Percentiles rank a stretch among this genome's conserved stretches.
Conservation (phyloP, 2,113 vertebrate genomes). For the Serinus canaria region DNA sequence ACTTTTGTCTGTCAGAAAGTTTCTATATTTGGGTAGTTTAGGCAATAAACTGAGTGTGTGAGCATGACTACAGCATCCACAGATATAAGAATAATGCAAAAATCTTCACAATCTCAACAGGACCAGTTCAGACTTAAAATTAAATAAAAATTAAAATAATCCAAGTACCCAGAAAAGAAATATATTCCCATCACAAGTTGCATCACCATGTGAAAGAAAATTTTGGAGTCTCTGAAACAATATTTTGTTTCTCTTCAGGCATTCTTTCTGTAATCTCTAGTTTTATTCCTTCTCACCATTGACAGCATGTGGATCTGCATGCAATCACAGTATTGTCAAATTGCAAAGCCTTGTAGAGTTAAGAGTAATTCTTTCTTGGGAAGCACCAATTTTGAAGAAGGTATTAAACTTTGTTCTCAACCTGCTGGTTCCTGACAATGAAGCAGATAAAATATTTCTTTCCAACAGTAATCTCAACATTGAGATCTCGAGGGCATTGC, state of each 20-base stretch:
- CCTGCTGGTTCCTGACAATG: not conserved
- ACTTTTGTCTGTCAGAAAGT: not conserved
- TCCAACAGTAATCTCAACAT: not conserved
- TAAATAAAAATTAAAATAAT: not conserved
- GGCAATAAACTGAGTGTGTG: not conserved
- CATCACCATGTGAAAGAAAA: not conserved
- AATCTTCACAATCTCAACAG: not conserved
- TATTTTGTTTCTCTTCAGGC: not conserved
- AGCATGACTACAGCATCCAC: not conserved
- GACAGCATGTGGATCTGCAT: not conserved
- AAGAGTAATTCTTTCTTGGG: not conserved
- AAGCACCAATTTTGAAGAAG: not conserved
- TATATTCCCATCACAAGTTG: not conserved
- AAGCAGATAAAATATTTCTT: slow-evolving; percentile 26
- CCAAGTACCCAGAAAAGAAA: not conserved
- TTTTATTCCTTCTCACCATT: not conserved
- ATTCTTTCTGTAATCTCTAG: not conserved
- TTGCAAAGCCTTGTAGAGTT: not conserved
- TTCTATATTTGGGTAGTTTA: not conserved
- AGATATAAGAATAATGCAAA: not conserved
- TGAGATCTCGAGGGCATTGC: not conserved
- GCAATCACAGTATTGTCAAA: not conserved
- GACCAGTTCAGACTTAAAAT: not conserved
- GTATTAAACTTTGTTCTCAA: not conserved
- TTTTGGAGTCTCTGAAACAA: not conserved